Base-by-base conservation (phyloP, 23 tunicate species). In the Styela plicata region DNA sequence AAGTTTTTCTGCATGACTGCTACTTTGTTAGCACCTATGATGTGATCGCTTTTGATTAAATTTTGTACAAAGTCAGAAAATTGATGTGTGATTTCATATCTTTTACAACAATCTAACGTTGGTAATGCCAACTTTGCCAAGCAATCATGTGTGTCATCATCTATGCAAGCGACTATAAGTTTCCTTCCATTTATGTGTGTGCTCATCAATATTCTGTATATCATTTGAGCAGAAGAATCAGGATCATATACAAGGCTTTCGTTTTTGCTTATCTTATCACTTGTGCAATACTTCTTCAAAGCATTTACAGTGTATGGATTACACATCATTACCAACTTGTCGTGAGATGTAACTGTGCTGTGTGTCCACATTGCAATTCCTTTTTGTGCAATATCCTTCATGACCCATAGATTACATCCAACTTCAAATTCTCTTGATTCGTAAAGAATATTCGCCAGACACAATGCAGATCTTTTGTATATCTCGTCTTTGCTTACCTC, bases 321-420 rank as follows among this genome's bases (percentile, higher is more conserved):
- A 65, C 81, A 76, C 29, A 76, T 21, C 29, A 76, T 7, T 5
- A 76, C 64, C 26, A 76, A 16, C 27, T 44, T 53, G 33, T 76
- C 64, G 16, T 76, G 36, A 22, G 64, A 23, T 23, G 52, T 76
- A 0, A 76, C 44, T 36, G 27, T 57, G 25, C 27, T 44, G 53
- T 76, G 81, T n/a, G 81, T 44, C 81, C 81, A 76, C 53, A 25
- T 24, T 53, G 81, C 81, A 21, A 53, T 53, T 27, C 81, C 81
- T 21, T 7, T 53, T 44, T 27, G 63, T 20, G 81, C 64, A 22
- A 76, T 44, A 16, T 23, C 28, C 44, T 53, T 57, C 64, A 44
- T 76, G 22, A 44, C 29, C 81, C 81, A 76, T 21, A 76, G 66
- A 53, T 76, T 76, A 65, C 81, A 76, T 7, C 63, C 27, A 21